Conservation (phyloP, 2,113 vertebrate genomes). For the Cygnus atratus region DNA sequence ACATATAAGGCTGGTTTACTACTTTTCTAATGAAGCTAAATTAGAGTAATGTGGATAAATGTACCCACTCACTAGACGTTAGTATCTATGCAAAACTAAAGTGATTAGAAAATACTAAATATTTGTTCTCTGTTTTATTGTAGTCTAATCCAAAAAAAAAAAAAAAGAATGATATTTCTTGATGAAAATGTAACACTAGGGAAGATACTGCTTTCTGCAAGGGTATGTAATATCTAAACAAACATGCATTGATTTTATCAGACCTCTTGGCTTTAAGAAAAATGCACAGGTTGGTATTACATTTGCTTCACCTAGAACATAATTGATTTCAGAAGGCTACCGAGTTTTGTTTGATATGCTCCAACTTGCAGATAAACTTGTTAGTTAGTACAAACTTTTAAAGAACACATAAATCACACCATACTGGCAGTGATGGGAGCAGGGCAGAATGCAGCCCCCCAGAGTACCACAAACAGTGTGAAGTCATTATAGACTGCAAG, state of each 20-base stretch:
- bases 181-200: neutral
- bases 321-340: conserved; percentile 10
- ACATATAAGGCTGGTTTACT: neutral
- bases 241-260: neutral
- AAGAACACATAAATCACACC: neutral
- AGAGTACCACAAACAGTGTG: neutral
- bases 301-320: neutral
- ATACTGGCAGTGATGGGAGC: neutral
- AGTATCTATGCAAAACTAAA: neutral
- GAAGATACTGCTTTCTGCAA: neutral
- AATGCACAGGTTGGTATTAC: neutral
- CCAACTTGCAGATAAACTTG: neutral
- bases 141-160: neutral
- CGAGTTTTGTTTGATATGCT: neutral
- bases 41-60: neutral
- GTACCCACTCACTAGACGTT: neutral
- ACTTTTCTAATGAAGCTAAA: neutral
- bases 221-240: neutral
- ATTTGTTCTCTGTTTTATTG: neutral
- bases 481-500: neutral
- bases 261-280: conserved; percentile 29
- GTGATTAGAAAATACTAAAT: neutral
- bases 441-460: neutral
- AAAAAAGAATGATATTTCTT: neutral
- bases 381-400: neutral